A percentile compares a stretch with the other conserved stretches of the same genome.
Conservation (phyloP, 2,888 invertebrate species). For the Iphiclides podalirius region DNA sequence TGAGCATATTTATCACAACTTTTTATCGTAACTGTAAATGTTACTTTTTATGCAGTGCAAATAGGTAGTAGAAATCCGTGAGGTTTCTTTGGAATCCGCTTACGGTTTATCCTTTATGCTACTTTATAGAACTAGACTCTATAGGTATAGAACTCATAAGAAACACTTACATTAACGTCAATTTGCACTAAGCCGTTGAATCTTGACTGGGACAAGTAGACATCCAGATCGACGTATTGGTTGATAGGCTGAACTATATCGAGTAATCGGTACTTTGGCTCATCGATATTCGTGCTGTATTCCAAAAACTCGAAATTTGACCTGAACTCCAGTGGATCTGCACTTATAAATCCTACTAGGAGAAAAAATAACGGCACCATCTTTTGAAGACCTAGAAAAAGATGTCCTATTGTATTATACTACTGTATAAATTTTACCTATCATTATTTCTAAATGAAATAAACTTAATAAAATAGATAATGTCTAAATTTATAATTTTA, state of each 20-base stretch:
- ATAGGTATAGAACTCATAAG: neutral
- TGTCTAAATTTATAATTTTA: no score
- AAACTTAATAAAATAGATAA: neutral
- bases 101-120: no score
- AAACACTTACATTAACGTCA: slow-evolving; percentile 48
- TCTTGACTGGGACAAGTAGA: slow-evolving; percentile 45
- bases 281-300: slow-evolving; percentile 50
- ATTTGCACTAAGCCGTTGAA: slow-evolving; percentile 53
- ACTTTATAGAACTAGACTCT: no score
- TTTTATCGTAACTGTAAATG: no score
- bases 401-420: no score
- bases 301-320: slow-evolving; percentile 51
- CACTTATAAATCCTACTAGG: slow-evolving; percentile 44
- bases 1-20: no score
- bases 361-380: slow-evolving; percentile 42
- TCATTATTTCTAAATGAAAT: neutral
- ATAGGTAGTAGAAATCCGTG: no score
- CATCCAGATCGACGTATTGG: slow-evolving; percentile 55
- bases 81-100: no score
- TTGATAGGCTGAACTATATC: slow-evolving; percentile 52
- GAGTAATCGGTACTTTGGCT: slow-evolving; percentile 54
- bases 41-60: no score
- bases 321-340: slow-evolving; percentile 51
- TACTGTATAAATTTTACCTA: neutral
- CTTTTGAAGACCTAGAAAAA: slow-evolving; percentile 49